Conservation (phyloP, 2,888 invertebrate species). For the Catocala nupta region DNA sequence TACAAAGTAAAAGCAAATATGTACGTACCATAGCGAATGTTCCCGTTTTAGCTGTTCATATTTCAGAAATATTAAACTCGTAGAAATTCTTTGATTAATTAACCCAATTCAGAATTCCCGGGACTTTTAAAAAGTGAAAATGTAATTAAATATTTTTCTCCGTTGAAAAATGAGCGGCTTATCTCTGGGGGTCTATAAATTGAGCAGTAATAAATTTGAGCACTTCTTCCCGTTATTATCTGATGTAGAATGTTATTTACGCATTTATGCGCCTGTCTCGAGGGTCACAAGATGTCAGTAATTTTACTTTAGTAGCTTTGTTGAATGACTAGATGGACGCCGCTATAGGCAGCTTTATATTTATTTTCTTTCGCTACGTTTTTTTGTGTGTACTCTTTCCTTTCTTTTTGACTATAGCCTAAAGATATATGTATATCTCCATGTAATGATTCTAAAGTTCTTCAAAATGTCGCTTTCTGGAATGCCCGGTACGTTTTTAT, state of each 20-base stretch:
- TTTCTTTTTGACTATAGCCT: too few species aligned
- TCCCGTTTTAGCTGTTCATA: not conserved
- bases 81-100: not conserved
- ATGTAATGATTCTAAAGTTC: too few species aligned
- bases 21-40: too few species aligned
- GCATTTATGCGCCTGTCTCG: not conserved
- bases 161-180: not conserved
- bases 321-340: not conserved
- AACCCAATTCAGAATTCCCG: not conserved
- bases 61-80: not conserved
- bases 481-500: too few species aligned
- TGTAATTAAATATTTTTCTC: conserved; percentile 6
- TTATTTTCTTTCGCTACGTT: not conserved
- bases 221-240: not conserved
- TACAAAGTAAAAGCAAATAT: too few species aligned
- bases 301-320: not conserved
- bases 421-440: too few species aligned
- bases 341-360: not conserved
- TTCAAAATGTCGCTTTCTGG: too few species aligned
- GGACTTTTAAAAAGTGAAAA: conserved; percentile 17
- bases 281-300: conserved; percentile 2
- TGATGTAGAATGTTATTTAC: not conserved
- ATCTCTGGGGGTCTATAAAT: conserved; percentile 6
- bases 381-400: too few species aligned
- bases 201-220: conserved; percentile 2